Conservation (phyloP, 2,888 invertebrate species). For the Rhimphoctona megacephalus region DNA sequence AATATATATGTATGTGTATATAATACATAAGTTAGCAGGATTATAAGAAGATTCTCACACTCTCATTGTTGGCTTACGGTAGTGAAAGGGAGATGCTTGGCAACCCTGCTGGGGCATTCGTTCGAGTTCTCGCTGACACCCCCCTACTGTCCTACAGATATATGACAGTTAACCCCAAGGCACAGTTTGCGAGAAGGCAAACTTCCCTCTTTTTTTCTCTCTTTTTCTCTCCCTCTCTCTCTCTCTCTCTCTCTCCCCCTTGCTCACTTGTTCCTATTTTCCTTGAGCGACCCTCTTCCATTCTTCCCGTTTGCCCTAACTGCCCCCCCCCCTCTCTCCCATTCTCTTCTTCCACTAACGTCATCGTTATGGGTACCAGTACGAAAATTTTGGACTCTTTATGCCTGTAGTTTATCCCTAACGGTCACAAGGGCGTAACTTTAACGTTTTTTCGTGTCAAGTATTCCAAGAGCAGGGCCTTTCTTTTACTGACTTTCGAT, state of each 20-base stretch:
- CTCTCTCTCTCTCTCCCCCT: conserved; percentile 45
- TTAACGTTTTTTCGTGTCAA: background rate
- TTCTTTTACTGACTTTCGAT: background rate
- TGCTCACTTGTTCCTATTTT: conserved; percentile 53
- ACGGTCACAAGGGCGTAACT: conserved; percentile 4
- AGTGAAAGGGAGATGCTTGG: conserved; percentile 69
- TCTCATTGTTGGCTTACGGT: conserved; percentile 73
- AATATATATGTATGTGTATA: background rate
- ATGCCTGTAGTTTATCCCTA: background rate
- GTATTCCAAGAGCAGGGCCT: background rate
- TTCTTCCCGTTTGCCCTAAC: conserved; percentile 62
- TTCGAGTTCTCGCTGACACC: conserved; percentile 79
- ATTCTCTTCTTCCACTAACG: conserved; percentile 15
- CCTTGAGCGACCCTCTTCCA: conserved; percentile 49
- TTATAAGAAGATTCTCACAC: conserved; percentile 75
- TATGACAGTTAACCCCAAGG: conserved; percentile 73
- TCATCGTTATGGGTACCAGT: conserved; percentile 33
- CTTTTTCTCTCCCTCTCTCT: conserved; percentile 61
- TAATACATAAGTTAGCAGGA: conserved; percentile 4
- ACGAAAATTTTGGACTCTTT: conserved; percentile 16
- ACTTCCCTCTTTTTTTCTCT: conserved; percentile 62
- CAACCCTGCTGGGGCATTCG: conserved; percentile 81
- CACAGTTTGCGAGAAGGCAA: conserved; percentile 63
- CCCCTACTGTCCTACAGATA: conserved; percentile 77
- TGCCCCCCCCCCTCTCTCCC: background rate